These are phyloP conservation scores for Drosophila guanche DNA, from an alignment of 1,140 invertebrate species.

Conservation along the genomic window DNA sequence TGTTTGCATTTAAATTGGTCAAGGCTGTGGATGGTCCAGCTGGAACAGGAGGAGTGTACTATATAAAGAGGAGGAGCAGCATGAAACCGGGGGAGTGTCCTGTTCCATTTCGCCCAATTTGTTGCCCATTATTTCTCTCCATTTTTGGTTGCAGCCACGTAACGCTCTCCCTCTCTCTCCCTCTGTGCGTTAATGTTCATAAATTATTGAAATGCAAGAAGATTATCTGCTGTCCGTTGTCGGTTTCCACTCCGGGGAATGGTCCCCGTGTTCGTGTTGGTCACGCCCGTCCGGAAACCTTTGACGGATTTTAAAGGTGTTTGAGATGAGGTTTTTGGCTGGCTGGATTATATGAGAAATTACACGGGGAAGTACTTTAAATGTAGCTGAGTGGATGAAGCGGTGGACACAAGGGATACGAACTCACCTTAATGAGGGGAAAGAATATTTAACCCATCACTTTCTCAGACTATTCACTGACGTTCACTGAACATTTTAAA, in stretches of 20 bases:
- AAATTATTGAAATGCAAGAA: conserved; percentile 58
- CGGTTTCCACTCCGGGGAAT: conserved; percentile 1
- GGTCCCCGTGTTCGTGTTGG: background rate
- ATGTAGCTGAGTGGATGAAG: too few species aligned
- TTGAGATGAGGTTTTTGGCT: background rate
- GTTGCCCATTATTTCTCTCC: conserved; percentile 56
- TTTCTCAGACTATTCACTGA: too few species aligned
- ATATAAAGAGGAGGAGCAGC: too few species aligned
- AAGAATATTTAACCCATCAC: too few species aligned
- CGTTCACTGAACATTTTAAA: background rate
- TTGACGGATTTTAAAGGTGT: background rate
- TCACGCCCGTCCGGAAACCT: background rate
- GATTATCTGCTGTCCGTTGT: conserved; percentile 31
- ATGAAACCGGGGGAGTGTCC: conserved; percentile 1
- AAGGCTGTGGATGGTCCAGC: conserved; percentile 44
- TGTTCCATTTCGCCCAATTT: conserved; percentile 57
- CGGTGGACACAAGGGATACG: too few species aligned
- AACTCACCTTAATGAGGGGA: too few species aligned
- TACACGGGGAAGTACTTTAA: too few species aligned
- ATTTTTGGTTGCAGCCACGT: conserved; percentile 45
- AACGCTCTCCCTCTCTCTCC: conserved; percentile 10
- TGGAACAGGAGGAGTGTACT: background rate
- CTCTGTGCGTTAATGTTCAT: conserved; percentile 57
- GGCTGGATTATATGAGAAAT: background rate
- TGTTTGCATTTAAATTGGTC: conserved; percentile 66